A percentile compares a stretch with the other conserved stretches of the same genome.
Evolutionary conservation across 2,797 vertebrate species (phyloP).

Genomic region (Syndactyla subalaris): DNA sequence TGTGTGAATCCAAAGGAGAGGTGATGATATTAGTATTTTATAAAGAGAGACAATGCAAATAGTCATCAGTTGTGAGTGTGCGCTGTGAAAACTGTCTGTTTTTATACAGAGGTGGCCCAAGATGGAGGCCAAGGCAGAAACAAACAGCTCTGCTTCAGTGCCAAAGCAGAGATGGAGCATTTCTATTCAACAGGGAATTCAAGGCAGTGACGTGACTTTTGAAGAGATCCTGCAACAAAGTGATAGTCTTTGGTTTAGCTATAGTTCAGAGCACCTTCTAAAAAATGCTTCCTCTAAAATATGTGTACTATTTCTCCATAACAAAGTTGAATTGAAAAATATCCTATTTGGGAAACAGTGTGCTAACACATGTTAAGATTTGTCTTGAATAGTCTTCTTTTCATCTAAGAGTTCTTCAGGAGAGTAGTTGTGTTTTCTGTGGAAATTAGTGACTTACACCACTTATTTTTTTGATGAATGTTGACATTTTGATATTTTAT

Average conservation of each 20-base stretch:
- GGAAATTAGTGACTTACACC: background rate
- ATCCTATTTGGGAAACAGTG: background rate
- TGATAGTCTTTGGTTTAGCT: background rate
- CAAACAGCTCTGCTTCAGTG: background rate
- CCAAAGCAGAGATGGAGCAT: background rate
- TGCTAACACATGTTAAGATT: background rate
- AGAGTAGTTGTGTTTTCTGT: background rate
- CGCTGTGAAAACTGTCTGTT: constrained; percentile 33
- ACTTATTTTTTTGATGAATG: background rate
- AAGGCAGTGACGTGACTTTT: background rate
- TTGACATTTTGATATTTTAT: background rate
- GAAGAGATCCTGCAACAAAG: background rate
- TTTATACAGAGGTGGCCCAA: constrained; percentile 26
- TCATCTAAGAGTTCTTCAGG: background rate
- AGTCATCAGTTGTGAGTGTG: constrained; percentile 9
- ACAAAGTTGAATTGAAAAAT: background rate
- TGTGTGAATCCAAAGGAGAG: constrained; percentile 35
- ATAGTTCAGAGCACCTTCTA: background rate
- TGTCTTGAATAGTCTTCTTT: background rate
- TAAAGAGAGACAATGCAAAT: constrained; percentile 39
- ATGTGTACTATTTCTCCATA: background rate
- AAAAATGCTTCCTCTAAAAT: background rate
- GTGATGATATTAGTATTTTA: constrained; percentile 38
- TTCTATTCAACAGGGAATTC: background rate
- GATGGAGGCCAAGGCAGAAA: constrained; percentile 22